Evolutionary conservation across 35 echinoderm and acorn worm species (phyloP).

Genomic region (Ophioderma brevispina): DNA sequence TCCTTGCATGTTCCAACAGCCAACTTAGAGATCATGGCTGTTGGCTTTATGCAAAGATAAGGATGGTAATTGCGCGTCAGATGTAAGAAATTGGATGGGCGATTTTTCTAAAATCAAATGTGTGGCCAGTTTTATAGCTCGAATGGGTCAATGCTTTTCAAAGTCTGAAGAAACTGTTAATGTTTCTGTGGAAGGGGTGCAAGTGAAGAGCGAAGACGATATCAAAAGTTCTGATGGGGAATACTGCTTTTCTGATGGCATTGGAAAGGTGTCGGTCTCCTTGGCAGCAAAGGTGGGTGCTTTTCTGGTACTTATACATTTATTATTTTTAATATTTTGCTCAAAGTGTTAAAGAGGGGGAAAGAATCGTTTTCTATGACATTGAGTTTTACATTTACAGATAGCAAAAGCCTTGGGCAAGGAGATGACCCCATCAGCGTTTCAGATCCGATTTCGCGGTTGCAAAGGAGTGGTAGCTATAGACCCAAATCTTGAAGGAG

Average conservation of each 20-base stretch:
- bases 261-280: conserved; percentile 19
- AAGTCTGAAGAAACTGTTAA: conserved; percentile 11
- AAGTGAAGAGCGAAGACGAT: neutral
- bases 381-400: neutral
- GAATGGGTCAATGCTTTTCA: conserved; percentile 40
- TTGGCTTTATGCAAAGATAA: conserved; percentile 26
- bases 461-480: conserved; percentile 22
- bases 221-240: neutral
- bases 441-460: conserved; percentile 21
- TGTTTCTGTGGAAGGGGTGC: neutral
- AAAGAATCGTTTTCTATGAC: too few relatives aligned
- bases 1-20: conserved; percentile 32
- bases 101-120: neutral
- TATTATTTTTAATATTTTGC: neutral
- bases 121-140: neutral
- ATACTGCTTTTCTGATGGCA: conserved; percentile 37
- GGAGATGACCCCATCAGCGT: neutral
- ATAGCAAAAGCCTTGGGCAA: neutral
- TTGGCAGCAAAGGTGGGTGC: neutral
- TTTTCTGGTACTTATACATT: neutral
- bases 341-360: too few relatives aligned
- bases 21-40: conserved; percentile 34
- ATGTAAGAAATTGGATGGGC: conserved; percentile 11
- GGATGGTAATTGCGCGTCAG: neutral
- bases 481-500: neutral